Base-by-base conservation (phyloP, 2,888 invertebrate species). In the Cotesia congregata region DNA sequence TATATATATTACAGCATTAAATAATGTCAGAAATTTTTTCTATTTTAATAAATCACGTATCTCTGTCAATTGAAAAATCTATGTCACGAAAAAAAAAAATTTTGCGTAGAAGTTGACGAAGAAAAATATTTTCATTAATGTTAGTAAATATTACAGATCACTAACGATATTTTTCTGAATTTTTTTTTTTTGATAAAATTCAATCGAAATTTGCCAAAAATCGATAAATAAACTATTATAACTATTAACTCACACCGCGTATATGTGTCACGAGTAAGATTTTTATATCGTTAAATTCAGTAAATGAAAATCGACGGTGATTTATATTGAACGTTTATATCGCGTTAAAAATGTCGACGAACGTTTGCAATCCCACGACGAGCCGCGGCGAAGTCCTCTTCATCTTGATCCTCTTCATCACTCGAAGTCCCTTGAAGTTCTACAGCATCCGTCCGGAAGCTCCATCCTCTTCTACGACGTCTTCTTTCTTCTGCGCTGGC, bases 401-500 rank as follows among this genome's bases (percentile, higher is more conserved):
- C 59, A 15, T 61, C 41, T 5, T 41, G 61, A 40, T 30, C 12
- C n/a, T 6, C 9, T 9, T 50, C 67, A 59, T 73, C 76, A 76
- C 76, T 50, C 7, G 15, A 65, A 50, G 17, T 75, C 74, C 79
- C 64, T 65, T 40, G 65, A 72, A 7, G 62, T 65, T 50, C 39
- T 9, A n/a, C 20, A 61, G 77, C 39, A 20, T 79, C 71, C 72
- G 62, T 6, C 71, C 9, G 64, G 6, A 6, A 0, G 17, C 1
- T 62, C 6, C 9, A 15, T 80, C 81, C 80, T 80, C 78, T 79
- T 78, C 80, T 74, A 17, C 79, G 78, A 76, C 76, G 76, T 75
- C 82, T 80, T 80, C 78, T 78, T 77, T 80, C 83, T 82, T 81
- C 80, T 73, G 74, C 76, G 77, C 3, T 72, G 77, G 72, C 61